Conservation (phyloP, 2,113 vertebrate species). For the Triplophysa rosa region DNA sequence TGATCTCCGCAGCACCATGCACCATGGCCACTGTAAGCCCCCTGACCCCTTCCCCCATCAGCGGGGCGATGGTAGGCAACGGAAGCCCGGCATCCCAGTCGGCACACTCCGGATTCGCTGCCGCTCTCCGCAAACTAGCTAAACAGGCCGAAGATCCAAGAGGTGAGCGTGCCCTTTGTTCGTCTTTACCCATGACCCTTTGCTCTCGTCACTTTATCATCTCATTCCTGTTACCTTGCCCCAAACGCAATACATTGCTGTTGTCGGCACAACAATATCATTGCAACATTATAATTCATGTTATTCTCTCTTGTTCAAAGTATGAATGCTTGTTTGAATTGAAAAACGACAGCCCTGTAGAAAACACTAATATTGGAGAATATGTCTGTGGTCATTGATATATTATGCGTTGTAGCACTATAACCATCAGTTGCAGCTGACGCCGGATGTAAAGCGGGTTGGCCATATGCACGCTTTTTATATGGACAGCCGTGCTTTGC, state of each 20-base stretch:
- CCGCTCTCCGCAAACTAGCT: constrained; percentile 96
- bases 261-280: constrained; percentile 23
- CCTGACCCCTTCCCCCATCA: constrained; percentile 79
- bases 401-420: not conserved
- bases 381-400: too few species aligned
- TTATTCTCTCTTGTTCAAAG: too few species aligned
- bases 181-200: not conserved
- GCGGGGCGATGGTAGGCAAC: constrained; percentile 77
- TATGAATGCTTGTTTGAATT: too few species aligned
- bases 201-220: not conserved
- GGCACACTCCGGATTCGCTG: constrained; percentile 93
- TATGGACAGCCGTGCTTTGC: constrained; percentile 9
- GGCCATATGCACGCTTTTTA: constrained; percentile 4
- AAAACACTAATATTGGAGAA: too few species aligned
- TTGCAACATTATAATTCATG: not conserved
- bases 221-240: not conserved
- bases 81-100: constrained; percentile 88
- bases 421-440: not conserved
- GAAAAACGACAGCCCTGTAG: too few species aligned
- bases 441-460: not conserved
- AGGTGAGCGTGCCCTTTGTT: constrained; percentile 80
- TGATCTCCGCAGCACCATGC: constrained; percentile 93
- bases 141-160: constrained; percentile 96
- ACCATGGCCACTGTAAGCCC: constrained; percentile 95
- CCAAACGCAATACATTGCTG: constrained; percentile 58